Conservation (phyloP, 1,140 invertebrate species). For the Hyles vespertilio region DNA sequence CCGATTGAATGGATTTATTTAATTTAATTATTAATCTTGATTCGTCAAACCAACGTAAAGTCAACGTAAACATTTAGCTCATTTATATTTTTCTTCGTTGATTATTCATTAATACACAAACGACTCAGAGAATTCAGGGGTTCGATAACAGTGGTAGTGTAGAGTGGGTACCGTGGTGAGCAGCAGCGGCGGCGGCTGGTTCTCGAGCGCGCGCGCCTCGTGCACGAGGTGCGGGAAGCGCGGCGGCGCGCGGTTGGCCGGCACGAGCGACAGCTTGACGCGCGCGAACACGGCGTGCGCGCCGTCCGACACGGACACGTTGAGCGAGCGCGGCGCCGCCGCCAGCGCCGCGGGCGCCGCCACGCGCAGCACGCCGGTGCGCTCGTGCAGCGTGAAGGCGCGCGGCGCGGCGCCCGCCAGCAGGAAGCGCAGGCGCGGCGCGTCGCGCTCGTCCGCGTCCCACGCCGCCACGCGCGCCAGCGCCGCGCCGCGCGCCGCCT, state of each 20-base stretch:
- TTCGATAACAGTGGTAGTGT: conserved; percentile 11
- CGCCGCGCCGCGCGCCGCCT: conserved; percentile 89
- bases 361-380: conserved; percentile 80
- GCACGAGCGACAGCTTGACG: conserved; percentile 86
- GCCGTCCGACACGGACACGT: conserved; percentile 94
- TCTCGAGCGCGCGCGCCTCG: conserved; percentile 87
- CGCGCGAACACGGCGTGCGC: conserved; percentile 91
- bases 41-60: too few species aligned
- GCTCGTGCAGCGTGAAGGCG: conserved; percentile 86
- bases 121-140: background rate
- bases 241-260: conserved; percentile 88
- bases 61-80: too few species aligned
- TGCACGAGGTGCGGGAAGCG: conserved; percentile 85
- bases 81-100: too few species aligned
- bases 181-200: conserved; percentile 84
- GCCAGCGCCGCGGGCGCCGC: conserved; percentile 84
- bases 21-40: too few species aligned
- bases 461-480: conserved; percentile 90
- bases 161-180: conserved; percentile 77
- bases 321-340: conserved; percentile 71
- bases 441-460: conserved; percentile 90
- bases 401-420: conserved; percentile 90
- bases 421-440: conserved; percentile 84
- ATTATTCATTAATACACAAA: too few species aligned
- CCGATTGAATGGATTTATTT: too few species aligned